phyloP scores from a whole-genome alignment of 2,797 vertebrate species.

The Sebastes ruberrimus region DNA sequence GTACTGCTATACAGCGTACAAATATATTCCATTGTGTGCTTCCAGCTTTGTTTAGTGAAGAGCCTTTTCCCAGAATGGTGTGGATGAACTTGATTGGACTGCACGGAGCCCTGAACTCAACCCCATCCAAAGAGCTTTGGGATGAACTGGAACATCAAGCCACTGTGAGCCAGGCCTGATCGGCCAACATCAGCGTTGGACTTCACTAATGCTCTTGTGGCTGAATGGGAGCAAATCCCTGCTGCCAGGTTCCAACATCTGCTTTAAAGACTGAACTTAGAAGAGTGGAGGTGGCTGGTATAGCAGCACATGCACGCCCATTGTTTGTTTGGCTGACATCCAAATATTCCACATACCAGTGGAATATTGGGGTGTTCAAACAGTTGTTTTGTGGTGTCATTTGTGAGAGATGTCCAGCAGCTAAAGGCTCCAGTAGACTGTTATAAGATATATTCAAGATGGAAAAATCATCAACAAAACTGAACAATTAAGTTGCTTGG shows the following conservation, averaged over 20 bases:
- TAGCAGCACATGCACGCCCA: neutral
- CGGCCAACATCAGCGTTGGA: neutral
- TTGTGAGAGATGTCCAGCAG: neutral
- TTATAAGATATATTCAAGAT: neutral
- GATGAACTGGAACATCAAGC: neutral
- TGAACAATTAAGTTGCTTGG: neutral
- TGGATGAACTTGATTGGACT: neutral
- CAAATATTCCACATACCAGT: neutral
- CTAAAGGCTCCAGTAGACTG: neutral
- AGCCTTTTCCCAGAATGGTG: neutral
- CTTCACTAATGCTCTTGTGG: neutral
- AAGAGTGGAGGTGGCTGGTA: neutral
- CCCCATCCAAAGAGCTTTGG: neutral
- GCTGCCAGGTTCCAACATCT: neutral
- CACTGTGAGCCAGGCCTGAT: neutral
- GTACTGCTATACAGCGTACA: neutral
- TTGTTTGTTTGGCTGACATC: neutral
- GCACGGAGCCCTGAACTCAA: neutral
- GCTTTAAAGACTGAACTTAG: neutral
- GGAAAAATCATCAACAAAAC: neutral
- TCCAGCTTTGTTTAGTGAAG: neutral
- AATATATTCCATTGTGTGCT: neutral
- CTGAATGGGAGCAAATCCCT: neutral
- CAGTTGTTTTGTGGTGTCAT: neutral
- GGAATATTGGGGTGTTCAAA: neutral